Evolutionary conservation across 2,888 invertebrate genomes (phyloP), one percentile per base, ranked within the genome.

Genomic region (Tenthredo mesomela): DNA sequence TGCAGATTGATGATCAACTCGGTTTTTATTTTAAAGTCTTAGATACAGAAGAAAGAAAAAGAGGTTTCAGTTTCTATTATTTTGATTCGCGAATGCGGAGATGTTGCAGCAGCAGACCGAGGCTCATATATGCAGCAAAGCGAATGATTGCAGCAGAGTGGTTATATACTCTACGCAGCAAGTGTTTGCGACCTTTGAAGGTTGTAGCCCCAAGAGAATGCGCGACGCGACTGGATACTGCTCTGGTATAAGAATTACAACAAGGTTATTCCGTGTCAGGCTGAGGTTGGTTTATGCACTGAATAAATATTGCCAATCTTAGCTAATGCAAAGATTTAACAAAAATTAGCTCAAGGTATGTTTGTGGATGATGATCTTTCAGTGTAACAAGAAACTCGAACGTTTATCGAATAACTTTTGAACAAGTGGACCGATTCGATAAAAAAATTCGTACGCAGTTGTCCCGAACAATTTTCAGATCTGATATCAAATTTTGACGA

Each of bases 111-210:
- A 18, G 33, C 33, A 10, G 67, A 5, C 67, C 25, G 67, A 67
- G 33, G 5, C 29, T 67, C 67, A 33, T n/a, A n/a, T n/a, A n/a
- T 67, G 67, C 67, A 33, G 67, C 33, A 18, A 33, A 67, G 71
- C 40, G 43, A 43, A 43, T 43, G 40, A 43, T 73, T 43, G 71
- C 40, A 43, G 71, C 43, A 43, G 71, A 29, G n/a, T 43, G 10
- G 21, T 73, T 40, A 43, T 61, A 61, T 25, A 73, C 71, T 73
- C 71, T 43, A 29, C 43, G 71, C 71, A 47, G 67, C 65, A 29
- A 47, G 65, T 61, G 25, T 82, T 82, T n/a, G 47, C 82, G 82
- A 67, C 82, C 82, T 82, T 70, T 70, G 67, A 82, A 82, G 82
- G 82, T 82, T 50, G 82, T 82, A 70, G 70, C 82, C 67, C 67